Conservation (phyloP, 1,140 invertebrate species). For the Campoletis sonorensis region DNA sequence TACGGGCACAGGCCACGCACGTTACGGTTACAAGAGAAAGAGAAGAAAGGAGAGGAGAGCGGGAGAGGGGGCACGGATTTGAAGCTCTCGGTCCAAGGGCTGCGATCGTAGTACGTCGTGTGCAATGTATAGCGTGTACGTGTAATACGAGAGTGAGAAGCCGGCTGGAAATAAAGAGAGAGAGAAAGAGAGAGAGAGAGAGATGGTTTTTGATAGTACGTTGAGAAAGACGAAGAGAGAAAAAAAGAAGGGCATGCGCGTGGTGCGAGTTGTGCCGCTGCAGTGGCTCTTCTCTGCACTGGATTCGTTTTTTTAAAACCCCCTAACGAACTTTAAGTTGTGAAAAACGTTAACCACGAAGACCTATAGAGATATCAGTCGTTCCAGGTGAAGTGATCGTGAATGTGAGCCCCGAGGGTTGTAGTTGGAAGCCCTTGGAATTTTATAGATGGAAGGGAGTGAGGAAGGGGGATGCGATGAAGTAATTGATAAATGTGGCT, state of each 20-base stretch:
- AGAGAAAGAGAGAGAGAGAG: background rate
- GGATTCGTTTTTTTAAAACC: background rate
- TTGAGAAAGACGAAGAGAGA: background rate
- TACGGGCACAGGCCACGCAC: background rate
- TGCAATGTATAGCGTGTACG: conserved; percentile 12
- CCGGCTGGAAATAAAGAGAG: background rate
- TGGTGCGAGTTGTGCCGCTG: background rate
- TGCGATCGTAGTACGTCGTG: conserved; percentile 15
- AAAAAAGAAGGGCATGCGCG: background rate
- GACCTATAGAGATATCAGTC: background rate
- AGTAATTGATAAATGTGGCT: too few relatives aligned
- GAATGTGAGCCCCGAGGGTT: too few relatives aligned
- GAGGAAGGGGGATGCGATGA: too few relatives aligned
- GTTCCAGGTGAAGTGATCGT: background rate
- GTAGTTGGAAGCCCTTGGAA: too few relatives aligned
- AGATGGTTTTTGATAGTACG: background rate
- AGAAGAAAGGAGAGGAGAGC: background rate
- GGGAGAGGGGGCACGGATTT: background rate
- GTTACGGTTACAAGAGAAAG: background rate
- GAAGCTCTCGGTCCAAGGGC: conserved; percentile 13
- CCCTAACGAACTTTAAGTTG: background rate
- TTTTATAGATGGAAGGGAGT: too few relatives aligned
- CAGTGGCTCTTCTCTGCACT: conserved; percentile 8
- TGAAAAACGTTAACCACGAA: conserved; percentile 13
- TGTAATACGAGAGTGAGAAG: conserved; percentile 11